Evolutionary conservation across 2,797 vertebrate species (phyloP), one percentile per base, ranked within the genome.

Genomic region (Siniperca scherzeri): DNA sequence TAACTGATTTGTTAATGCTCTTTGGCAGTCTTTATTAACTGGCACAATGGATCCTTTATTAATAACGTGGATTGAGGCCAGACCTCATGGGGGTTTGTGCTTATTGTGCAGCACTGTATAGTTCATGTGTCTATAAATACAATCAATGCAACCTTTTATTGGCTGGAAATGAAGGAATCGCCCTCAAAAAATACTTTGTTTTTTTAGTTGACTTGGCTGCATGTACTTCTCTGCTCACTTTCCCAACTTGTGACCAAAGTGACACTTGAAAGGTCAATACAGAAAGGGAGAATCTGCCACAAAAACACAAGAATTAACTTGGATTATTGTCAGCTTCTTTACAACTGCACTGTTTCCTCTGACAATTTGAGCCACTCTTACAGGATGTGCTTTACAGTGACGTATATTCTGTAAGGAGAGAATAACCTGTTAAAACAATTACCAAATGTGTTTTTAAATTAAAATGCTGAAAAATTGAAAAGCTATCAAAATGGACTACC

Each of bases 11-110:
- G 77, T 84, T 85, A 65, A 86, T 68, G 60, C 72, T 84, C 59
- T 84, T 33, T 80, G 76, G 10, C 10, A 78, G 65, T 50, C 80
- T 91, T 76, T 73, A 85, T 84, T 61, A 88, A 85, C 48, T 84
- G 46, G 81, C 82, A 95, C 94, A 95, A 95, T 57, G 80, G 87
- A 81, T 78, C 74, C 72, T 73, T 91, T 93, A 90, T 92, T 85
- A 86, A 84, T 83, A 76, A 79, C 79, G 48, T 93, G 87, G 81
- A 72, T 57, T 69, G 75, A 87, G 75, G 89, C 87, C 90, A 88
- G 85, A 81, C 67, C 78, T 80, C 80, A 69, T 77, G 66, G 84
- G 78, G 69, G 42, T 50, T 36, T 42, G 66, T 78, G 56, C 72
- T 74, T 82, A 81, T 77, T 90, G 79, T 78, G 78, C 75, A 79